phyloP scores from a whole-genome alignment of 2,797 vertebrate genomes.

The Halcyon chelicuti region DNA sequence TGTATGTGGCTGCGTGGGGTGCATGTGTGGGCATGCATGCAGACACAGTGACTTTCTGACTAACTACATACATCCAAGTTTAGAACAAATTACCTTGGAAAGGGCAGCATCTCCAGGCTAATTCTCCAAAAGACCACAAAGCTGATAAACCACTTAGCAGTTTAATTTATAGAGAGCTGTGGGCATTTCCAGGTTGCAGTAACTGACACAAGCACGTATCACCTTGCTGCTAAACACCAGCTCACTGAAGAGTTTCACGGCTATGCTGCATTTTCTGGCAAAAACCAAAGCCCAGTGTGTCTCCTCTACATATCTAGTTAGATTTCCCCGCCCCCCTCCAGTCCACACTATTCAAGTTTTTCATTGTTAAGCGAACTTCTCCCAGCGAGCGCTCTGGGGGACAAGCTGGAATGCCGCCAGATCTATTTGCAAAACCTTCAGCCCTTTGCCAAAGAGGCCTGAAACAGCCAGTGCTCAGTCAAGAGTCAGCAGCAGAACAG shows the following conservation, averaged over 20 bases:
- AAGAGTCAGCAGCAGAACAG: neutral
- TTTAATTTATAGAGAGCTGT: neutral
- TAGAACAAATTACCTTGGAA: neutral
- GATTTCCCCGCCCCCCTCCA: neutral
- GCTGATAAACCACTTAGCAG: neutral
- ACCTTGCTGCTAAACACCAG: neutral
- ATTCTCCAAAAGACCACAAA: neutral
- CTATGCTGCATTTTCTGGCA: neutral
- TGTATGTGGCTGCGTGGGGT: accelerated
- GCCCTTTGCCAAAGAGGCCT: neutral
- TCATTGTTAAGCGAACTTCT: neutral
- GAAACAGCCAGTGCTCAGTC: neutral
- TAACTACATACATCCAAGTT: neutral
- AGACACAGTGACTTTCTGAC: neutral
- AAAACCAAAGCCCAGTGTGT: neutral
- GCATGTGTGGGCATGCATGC: accelerated
- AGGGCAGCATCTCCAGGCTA: neutral
- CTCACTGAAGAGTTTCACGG: neutral
- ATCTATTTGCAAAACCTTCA: neutral
- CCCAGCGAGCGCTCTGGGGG: neutral
- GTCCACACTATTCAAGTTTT: neutral
- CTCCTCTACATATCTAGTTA: neutral
- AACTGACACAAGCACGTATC: neutral
- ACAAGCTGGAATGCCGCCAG: neutral
- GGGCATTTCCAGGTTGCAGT: neutral